Evolutionary conservation across 2,797 vertebrate genomes (phyloP), one percentile per base, ranked within the genome.

Genomic region (Apogon hyalosoma): DNA sequence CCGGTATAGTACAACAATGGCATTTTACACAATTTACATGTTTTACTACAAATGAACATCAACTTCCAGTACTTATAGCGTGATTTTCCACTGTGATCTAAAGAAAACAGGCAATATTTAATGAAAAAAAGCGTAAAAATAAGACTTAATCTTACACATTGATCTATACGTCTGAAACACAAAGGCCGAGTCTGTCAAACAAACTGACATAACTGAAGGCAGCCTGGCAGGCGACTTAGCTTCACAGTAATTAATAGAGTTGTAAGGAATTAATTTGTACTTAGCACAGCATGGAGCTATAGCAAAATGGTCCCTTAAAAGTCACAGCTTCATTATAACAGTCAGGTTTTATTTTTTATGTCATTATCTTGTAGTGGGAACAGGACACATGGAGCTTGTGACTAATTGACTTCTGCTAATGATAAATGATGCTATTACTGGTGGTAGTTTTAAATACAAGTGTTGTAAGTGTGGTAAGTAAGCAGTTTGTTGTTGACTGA

Each of bases 211-310:
- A 62, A 54, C 53, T 60, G 56, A 71, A 36, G 47, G 1, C 6
- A 1, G 66, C 72, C 51, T 33, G 36, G 65, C 68, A 47, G 69
- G 65, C 61, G 58, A 56, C 55, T 49, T 6, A 13, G 48, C 57
- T 65, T 56, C 66, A 79, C 61, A 47, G 63, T 70, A 70, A 54
- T 50, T 67, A 66, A 82, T 63, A 49, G 64, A 71, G 54, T 21
- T 39, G 39, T 51, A 63, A 49, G 76, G 46, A 83, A 78, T 79
- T 71, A 52, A 85, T 74, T 76, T 78, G 63, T 51, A 75, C 68
- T 78, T 52, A 63, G 60, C 70, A 16, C 79, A 75, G 84, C 50
- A 11, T 69, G 67, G 31, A 46, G 57, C 56, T 61, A 59, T 57
- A 77, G 50, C 61, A 76, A 73, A 79, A 80, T 64, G 72, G 52